phyloP scores from a whole-genome alignment of 2,888 invertebrate species.

The Adelognathus sp. region DNA sequence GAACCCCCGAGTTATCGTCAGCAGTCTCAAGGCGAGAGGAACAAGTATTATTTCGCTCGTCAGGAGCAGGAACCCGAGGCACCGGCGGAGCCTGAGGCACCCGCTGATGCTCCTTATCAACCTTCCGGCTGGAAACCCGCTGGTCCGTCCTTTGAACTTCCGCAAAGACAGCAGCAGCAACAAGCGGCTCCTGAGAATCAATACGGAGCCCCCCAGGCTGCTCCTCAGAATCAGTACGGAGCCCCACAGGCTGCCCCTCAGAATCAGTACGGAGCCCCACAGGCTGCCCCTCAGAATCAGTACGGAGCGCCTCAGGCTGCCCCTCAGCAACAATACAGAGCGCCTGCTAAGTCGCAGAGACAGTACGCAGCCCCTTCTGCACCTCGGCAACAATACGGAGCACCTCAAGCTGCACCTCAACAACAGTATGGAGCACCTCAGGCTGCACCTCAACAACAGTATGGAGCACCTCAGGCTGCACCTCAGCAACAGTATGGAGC shows the following conservation, averaged over 20 bases:
- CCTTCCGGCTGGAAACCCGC: conserved; percentile 81
- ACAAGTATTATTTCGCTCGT: conserved; percentile 75
- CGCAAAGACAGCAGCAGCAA: conserved; percentile 70
- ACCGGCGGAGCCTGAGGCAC: conserved; percentile 50
- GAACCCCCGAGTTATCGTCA: conserved; percentile 80
- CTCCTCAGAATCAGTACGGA: conserved; percentile 58
- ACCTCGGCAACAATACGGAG: conserved; percentile 60
- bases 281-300: conserved; percentile 51
- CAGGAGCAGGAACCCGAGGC: conserved; percentile 70
- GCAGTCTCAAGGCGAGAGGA: conserved; percentile 66
- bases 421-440: conserved; percentile 64
- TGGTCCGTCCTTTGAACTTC: conserved; percentile 81
- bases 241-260: conserved; percentile 42
- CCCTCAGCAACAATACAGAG: conserved; percentile 64
- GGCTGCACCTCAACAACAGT: conserved; percentile 58
- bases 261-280: conserved; percentile 65
- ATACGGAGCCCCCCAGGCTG: conserved; percentile 58
- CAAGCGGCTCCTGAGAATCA: conserved; percentile 72
- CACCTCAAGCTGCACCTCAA: conserved; percentile 54
- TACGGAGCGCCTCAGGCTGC: conserved; percentile 58
- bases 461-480: conserved; percentile 53
- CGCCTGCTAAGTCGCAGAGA: conserved; percentile 58
- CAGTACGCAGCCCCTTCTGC: conserved; percentile 53
- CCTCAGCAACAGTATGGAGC: conserved; percentile 45
- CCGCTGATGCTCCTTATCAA: conserved; percentile 78